Conservation (phyloP, 2,113 vertebrate species). For the Mirza zaza region DNA sequence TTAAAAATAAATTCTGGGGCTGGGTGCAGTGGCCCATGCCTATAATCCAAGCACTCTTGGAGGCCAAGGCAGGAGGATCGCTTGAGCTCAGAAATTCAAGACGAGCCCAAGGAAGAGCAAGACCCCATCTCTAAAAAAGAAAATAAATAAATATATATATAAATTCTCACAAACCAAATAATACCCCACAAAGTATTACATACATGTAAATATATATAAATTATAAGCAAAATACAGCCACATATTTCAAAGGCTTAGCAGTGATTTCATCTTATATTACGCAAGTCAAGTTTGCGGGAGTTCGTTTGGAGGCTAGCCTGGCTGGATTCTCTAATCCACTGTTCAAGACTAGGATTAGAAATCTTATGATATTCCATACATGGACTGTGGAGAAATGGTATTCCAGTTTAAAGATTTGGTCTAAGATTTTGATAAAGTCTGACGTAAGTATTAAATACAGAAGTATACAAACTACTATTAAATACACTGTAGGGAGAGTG, state of each 20-base stretch:
- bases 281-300: not conserved
- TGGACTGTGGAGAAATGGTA: not conserved
- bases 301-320: not conserved
- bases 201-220: conserved; percentile 53
- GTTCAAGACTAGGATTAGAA: not conserved
- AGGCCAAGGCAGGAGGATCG: too few relatives aligned
- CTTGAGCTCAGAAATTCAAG: too few relatives aligned
- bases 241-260: conserved; percentile 19
- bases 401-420: not conserved
- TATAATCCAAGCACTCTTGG: too few relatives aligned
- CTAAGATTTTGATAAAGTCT: too few relatives aligned
- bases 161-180: conserved; percentile 34
- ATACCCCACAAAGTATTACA: conserved; percentile 15
- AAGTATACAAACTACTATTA: not conserved
- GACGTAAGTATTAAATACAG: too few relatives aligned
- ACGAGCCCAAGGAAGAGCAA: too few relatives aligned
- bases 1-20: conserved; percentile 47
- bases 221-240: conserved; percentile 24
- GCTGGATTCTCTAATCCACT: accelerated
- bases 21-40: too few relatives aligned
- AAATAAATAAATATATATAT: not conserved
- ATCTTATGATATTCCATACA: not conserved
- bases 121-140: too few relatives aligned
- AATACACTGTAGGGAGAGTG: not conserved
- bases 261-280: not conserved